These are phyloP conservation scores for Drosophila anomalipes DNA, from an alignment of 2,888 invertebrate genomes.

Conservation along the genomic window DNA sequence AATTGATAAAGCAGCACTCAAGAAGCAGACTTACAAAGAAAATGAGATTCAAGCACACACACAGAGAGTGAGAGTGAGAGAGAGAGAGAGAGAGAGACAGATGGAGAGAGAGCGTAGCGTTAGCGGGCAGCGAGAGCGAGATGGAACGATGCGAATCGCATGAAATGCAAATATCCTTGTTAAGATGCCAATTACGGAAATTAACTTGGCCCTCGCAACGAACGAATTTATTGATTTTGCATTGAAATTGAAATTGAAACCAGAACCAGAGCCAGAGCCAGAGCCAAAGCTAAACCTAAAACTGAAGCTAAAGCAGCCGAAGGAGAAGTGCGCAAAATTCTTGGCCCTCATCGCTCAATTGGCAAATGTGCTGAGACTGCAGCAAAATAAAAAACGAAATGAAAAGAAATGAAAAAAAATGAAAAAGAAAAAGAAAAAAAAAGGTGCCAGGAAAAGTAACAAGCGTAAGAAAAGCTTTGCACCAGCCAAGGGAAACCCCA, in stretches of 20 bases:
- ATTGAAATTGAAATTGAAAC: conserved; percentile 65
- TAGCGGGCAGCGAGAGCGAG: conserved; percentile 13
- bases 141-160: conserved; percentile 64
- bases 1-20: conserved; percentile 63
- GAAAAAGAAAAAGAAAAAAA: too few relatives aligned
- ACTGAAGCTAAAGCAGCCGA: background rate
- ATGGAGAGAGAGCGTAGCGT: background rate
- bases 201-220: conserved; percentile 71
- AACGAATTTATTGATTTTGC: conserved; percentile 78
- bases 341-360: conserved; percentile 71
- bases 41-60: background rate
- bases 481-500: conserved; percentile 45
- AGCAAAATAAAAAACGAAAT: conserved; percentile 23
- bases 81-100: background rate
- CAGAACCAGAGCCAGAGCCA: background rate
- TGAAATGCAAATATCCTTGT: conserved; percentile 78
- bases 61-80: too few relatives aligned
- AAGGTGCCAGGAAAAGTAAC: conserved; percentile 62
- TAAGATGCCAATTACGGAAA: conserved; percentile 81
- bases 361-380: conserved; percentile 67
- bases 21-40: background rate
- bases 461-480: conserved; percentile 71
- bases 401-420: background rate
- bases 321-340: background rate
- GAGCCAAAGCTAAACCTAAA: conserved; percentile 10